Evolutionary conservation across 2,797 vertebrate genomes (phyloP).

Genomic region (Pseudochirops corinnae): DNA sequence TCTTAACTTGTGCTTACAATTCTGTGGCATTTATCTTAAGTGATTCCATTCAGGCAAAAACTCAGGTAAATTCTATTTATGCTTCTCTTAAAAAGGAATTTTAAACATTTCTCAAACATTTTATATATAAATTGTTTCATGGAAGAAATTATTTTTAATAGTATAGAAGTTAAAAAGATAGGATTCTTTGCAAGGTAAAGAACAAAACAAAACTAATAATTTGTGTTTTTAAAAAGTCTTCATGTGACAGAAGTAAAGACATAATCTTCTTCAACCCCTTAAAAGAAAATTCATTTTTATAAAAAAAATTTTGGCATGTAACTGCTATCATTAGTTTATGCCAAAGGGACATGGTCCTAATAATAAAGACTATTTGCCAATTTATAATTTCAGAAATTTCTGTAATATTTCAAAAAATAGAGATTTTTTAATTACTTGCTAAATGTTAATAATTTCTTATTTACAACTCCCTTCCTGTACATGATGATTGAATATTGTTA

Average conservation of each 20-base stretch:
- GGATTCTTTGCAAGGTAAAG: slow-evolving; percentile 31
- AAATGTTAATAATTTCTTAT: slow-evolving; percentile 31
- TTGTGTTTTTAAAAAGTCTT: neutral
- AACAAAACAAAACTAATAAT: slow-evolving; percentile 26
- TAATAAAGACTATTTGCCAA: neutral
- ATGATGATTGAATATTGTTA: slow-evolving; percentile 16
- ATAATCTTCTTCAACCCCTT: slow-evolving; percentile 32
- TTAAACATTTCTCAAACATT: neutral
- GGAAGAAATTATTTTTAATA: slow-evolving; percentile 37
- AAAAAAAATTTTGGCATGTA: slow-evolving; percentile 30
- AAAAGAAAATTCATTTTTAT: slow-evolving; percentile 2
- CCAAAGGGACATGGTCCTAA: neutral
- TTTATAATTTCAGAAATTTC: slow-evolving; percentile 21
- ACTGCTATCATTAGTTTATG: neutral
- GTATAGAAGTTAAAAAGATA: slow-evolving; percentile 8
- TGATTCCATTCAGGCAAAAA: neutral
- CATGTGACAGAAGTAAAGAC: slow-evolving; percentile 11
- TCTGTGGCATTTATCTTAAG: neutral
- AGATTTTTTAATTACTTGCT: slow-evolving; percentile 45
- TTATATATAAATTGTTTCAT: slow-evolving; percentile 4
- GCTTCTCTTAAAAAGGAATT: neutral
- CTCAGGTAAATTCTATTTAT: neutral
- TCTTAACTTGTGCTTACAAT: neutral
- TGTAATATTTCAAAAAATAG: slow-evolving; percentile 36
- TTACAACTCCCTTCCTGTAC: slow-evolving; percentile 25